Conservation (phyloP, 1,140 invertebrate species). For the Cotesia chilonis region DNA sequence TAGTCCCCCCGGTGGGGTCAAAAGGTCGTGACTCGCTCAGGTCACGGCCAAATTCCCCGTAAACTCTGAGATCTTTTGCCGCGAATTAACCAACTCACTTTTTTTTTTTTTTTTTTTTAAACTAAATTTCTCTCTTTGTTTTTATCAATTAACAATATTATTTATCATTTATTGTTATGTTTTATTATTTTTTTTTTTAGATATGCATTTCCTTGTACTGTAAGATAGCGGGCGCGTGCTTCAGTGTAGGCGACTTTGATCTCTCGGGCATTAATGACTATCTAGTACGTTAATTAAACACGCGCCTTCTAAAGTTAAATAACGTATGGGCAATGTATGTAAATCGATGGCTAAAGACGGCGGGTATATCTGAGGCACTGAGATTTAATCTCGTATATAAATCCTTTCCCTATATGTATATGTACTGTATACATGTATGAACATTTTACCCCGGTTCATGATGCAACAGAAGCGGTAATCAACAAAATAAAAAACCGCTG, state of each 20-base stretch:
- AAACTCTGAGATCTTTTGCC: conserved; percentile 17
- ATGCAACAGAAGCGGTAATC: no score
- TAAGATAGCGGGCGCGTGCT: conserved; percentile 10
- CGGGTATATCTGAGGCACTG: conserved; percentile 10
- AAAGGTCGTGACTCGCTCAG: conserved; percentile 21
- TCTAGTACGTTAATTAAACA: conserved; percentile 31
- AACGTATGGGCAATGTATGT: conserved; percentile 18
- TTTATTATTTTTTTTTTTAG: neutral
- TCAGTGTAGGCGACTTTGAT: conserved; percentile 29
- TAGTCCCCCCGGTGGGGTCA: conserved; percentile 22
- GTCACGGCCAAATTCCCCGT: conserved; percentile 32
- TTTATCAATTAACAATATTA: no score
- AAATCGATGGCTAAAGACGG: conserved; percentile 17
- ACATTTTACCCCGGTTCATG: no score
- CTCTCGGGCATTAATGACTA: conserved; percentile 31
- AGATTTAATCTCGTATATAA: neutral
- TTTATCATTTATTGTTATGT: no score
- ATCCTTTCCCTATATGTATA: neutral
- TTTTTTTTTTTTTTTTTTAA: neutral
- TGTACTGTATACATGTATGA: no score
- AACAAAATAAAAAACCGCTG: no score
- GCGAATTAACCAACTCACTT: neutral
- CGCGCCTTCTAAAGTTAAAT: conserved; percentile 25
- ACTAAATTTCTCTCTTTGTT: neutral
- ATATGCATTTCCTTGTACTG: neutral